Conservation (phyloP, 2,797 vertebrate species). For the Nannoperca obscura region DNA sequence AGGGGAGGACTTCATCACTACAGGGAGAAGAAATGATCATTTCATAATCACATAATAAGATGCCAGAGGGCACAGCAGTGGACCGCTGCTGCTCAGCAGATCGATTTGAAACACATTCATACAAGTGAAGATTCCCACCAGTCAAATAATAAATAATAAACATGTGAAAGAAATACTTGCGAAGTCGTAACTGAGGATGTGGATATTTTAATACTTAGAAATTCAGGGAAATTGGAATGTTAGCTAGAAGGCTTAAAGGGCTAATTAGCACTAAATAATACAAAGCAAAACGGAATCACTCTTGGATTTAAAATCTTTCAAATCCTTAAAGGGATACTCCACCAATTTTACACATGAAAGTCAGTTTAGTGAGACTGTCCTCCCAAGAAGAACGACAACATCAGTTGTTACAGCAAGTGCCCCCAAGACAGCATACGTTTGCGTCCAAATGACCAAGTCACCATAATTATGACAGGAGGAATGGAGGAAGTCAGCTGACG, state of each 20-base stretch:
- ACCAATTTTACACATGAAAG: too few species aligned
- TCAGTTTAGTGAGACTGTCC: too few species aligned
- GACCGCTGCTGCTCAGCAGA: neutral
- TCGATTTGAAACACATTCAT: slow-evolving; percentile 5
- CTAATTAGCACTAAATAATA: slow-evolving; percentile 5
- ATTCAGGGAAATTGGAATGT: neutral
- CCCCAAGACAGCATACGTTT: too few species aligned
- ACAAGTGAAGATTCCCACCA: neutral
- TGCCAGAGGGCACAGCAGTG: slow-evolving; percentile 10
- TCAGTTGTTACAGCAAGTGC: too few species aligned
- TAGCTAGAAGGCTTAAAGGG: neutral
- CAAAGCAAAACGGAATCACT: neutral
- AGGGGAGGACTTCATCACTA: neutral
- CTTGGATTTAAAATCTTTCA: neutral
- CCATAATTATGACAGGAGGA: too few species aligned
- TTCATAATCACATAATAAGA: slow-evolving; percentile 29
- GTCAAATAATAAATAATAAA: neutral
- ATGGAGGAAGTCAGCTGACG: too few species aligned
- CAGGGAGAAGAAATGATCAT: slow-evolving; percentile 27
- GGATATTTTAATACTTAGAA: neutral
- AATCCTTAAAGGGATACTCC: too few species aligned
- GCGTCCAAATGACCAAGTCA: too few species aligned
- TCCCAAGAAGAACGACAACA: too few species aligned
- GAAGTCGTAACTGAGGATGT: slow-evolving; percentile 1
- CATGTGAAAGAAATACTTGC: neutral